Percentiles rank a stretch among this genome's conserved stretches.
phyloP scores from a whole-genome alignment of 1,140 invertebrate genomes.

The Doryteuthis pealeii region DNA sequence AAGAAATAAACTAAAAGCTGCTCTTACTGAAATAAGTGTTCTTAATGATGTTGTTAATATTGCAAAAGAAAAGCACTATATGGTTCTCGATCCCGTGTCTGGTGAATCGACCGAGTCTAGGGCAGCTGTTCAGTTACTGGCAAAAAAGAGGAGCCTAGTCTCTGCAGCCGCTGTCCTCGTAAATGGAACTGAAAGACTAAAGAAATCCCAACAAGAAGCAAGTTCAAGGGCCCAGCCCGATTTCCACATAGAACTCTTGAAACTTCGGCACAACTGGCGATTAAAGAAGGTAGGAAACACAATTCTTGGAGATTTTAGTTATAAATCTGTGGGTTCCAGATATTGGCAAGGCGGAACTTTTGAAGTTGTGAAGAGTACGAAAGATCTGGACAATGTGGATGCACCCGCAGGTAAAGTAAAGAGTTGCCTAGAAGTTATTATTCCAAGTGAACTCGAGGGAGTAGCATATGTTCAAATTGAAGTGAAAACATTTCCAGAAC shows the following conservation, averaged over 20 bases:
- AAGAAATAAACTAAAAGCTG: conserved; percentile 75
- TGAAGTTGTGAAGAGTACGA: conserved; percentile 91
- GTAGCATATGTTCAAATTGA: conserved; percentile 93
- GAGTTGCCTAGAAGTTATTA: conserved; percentile 85
- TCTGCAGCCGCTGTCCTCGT: conserved; percentile 80
- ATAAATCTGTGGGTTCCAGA: conserved; percentile 86
- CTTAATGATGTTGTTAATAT: conserved; percentile 88
- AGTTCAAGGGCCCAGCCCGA: conserved; percentile 68
- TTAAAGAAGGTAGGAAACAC: conserved; percentile 93
- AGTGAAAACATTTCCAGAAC: conserved; percentile 72
- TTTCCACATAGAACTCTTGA: conserved; percentile 89
- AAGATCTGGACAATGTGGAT: conserved; percentile 57
- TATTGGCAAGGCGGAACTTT: conserved; percentile 92
- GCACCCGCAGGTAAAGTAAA: conserved; percentile 63
- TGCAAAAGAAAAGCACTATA: conserved; percentile 89
- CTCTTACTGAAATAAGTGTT: conserved; percentile 89
- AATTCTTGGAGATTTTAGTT: conserved; percentile 95
- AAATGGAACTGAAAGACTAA: conserved; percentile 82
- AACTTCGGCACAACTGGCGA: conserved; percentile 90
- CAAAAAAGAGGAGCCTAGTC: conserved; percentile 86
- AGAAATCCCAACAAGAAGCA: conserved; percentile 77
- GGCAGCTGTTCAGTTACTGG: conserved; percentile 84
- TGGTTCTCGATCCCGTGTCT: conserved; percentile 90
- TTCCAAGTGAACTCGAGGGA: conserved; percentile 91
- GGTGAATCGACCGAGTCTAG: conserved; percentile 82